Conservation (phyloP, 2,113 vertebrate genomes). For the Romanogobio albipinnatus region DNA sequence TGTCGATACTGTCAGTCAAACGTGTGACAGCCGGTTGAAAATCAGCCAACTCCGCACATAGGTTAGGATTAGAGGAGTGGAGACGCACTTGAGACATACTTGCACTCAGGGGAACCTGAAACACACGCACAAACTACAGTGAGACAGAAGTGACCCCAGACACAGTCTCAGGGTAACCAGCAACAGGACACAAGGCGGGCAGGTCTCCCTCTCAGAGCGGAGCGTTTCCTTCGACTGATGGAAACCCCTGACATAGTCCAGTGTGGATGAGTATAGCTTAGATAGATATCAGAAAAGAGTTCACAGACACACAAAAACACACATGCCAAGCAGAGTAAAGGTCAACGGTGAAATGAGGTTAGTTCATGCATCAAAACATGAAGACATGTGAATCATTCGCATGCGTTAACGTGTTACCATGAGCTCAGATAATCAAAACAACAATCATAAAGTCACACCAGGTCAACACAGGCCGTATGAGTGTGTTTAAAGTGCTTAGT, state of each 20-base stretch:
- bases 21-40: conserved; percentile 86
- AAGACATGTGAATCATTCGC: background rate
- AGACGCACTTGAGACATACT: conserved; percentile 91
- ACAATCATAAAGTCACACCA: background rate
- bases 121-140: conserved; percentile 41
- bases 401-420: background rate
- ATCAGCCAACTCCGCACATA: conserved; percentile 91
- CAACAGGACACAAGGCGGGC: background rate
- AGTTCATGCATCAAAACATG: background rate
- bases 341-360: background rate
- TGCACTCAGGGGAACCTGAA: conserved; percentile 91
- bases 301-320: conserved; percentile 13
- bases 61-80: conserved; percentile 98
- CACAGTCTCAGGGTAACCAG: background rate
- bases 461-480: background rate
- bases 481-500: background rate
- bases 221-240: background rate
- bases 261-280: background rate
- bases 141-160: background rate
- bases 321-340: conserved; percentile 10
- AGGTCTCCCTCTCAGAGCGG: background rate
- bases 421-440: conserved; percentile 1
- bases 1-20: conserved; percentile 85
- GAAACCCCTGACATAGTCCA: background rate
- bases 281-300: background rate